phyloP scores from a whole-genome alignment of 2,888 invertebrate genomes.

The Perizoma affinitatum region DNA sequence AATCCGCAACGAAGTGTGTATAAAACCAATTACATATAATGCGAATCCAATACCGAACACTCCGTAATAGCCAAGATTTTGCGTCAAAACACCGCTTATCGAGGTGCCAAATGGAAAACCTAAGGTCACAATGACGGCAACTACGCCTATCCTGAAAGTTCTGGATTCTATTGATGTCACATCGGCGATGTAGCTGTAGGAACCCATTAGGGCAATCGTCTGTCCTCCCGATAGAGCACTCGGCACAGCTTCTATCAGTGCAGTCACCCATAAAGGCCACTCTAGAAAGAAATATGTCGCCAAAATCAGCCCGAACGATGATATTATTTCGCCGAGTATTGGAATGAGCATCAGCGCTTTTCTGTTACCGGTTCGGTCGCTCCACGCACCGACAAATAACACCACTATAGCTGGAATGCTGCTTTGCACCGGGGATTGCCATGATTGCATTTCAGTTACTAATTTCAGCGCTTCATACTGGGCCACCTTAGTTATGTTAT shows the following conservation, averaged over 20 bases:
- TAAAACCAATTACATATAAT: conserved; percentile 63
- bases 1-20: conserved; percentile 65
- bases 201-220: conserved; percentile 82
- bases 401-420: conserved; percentile 83
- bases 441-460: conserved; percentile 80
- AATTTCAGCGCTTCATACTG: conserved; percentile 66
- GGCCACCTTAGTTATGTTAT: conserved; percentile 63
- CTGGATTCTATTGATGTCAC: conserved; percentile 83
- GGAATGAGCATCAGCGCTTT: conserved; percentile 84
- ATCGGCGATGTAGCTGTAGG: conserved; percentile 85
- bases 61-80: conserved; percentile 73
- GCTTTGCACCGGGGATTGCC: conserved; percentile 82
- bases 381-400: conserved; percentile 86
- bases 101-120: conserved; percentile 78
- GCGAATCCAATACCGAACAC: conserved; percentile 64
- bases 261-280: conserved; percentile 82
- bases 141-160: conserved; percentile 85
- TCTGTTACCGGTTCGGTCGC: conserved; percentile 83
- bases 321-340: conserved; percentile 80
- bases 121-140: conserved; percentile 79
- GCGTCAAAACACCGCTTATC: conserved; percentile 79
- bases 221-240: conserved; percentile 84
- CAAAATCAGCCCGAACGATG: conserved; percentile 76
- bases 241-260: conserved; percentile 80
- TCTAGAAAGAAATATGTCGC: conserved; percentile 82